Conservation (phyloP, 2,888 invertebrate species). For the Ceramica pisi region DNA sequence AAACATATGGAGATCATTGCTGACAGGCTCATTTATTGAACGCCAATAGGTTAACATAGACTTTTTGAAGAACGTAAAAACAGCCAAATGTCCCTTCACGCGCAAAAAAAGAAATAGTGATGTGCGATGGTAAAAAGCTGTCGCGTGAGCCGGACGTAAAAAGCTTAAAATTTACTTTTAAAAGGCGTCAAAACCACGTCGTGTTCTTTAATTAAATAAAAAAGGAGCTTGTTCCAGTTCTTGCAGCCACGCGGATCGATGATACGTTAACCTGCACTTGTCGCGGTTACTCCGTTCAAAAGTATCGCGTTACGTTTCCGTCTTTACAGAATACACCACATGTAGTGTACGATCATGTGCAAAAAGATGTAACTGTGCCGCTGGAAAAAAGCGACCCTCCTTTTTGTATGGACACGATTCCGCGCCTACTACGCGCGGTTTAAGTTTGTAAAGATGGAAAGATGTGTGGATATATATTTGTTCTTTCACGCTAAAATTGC, state of each 20-base stretch:
- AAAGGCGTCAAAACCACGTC: background rate
- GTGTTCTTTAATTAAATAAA: constrained; percentile 20
- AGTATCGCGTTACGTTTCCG: constrained; percentile 48
- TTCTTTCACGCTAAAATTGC: no score
- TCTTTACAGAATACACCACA: background rate
- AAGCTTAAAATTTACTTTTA: background rate
- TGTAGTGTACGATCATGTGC: background rate
- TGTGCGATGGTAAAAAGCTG: background rate
- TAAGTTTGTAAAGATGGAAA: no score
- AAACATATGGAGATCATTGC: constrained; percentile 17
- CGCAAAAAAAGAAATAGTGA: constrained; percentile 6
- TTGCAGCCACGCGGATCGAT: constrained; percentile 38
- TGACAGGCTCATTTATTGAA: background rate
- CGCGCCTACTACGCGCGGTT: no score
- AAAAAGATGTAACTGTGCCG: background rate
- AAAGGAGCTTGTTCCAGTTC: constrained; percentile 12
- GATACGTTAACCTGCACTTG: constrained; percentile 37
- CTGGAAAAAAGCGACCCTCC: no score
- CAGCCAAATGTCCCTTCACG: background rate
- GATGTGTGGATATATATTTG: no score
- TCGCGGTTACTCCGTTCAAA: constrained; percentile 32
- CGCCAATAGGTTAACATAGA: background rate
- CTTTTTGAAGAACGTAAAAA: background rate
- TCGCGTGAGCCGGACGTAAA: background rate
- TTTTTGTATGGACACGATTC: background rate